These are phyloP conservation scores for Hemistola chrysoprasaria DNA, from an alignment of 2,888 invertebrate genomes.

Conservation along the genomic window DNA sequence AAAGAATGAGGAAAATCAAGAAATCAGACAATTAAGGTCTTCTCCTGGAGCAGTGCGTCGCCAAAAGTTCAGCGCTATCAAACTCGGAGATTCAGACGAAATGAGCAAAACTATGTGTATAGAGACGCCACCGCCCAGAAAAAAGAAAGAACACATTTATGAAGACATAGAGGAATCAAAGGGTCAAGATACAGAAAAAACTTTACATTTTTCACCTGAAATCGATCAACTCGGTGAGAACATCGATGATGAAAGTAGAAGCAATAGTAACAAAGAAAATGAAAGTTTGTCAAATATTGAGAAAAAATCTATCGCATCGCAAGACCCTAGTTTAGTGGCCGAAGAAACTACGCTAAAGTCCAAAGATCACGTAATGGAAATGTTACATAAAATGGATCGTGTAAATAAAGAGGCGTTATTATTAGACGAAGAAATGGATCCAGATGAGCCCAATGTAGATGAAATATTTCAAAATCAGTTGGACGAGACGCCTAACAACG, in stretches of 20 bases:
- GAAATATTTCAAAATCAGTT: slow-evolving; percentile 71
- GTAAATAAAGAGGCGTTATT: slow-evolving; percentile 60
- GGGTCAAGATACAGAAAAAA: slow-evolving; percentile 59
- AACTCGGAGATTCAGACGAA: slow-evolving; percentile 75
- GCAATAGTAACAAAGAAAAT: slow-evolving; percentile 63
- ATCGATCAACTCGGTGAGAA: slow-evolving; percentile 52
- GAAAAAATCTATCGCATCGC: slow-evolving; percentile 70
- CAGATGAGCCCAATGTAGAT: slow-evolving; percentile 69
- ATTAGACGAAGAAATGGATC: slow-evolving; percentile 65
- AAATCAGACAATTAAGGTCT: slow-evolving; percentile 82
- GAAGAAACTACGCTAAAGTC: slow-evolving; percentile 62
- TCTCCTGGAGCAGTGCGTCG: slow-evolving; percentile 84
- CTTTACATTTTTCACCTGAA: slow-evolving; percentile 73
- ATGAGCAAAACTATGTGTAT: slow-evolving; percentile 72
- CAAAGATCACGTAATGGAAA: slow-evolving; percentile 72
- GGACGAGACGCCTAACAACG: slow-evolving; percentile 57
- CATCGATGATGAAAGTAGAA: slow-evolving; percentile 46
- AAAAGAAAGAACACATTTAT: slow-evolving; percentile 83
- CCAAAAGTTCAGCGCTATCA: slow-evolving; percentile 75
- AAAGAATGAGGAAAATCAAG: slow-evolving; percentile 80
- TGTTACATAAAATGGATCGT: slow-evolving; percentile 60
- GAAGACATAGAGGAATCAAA: slow-evolving; percentile 82
- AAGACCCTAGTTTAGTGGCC: slow-evolving; percentile 71
- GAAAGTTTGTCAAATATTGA: slow-evolving; percentile 62
- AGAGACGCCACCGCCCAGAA: slow-evolving; percentile 71